Conservation (phyloP, 2,113 vertebrate genomes). For the Cyanistes caeruleus region DNA sequence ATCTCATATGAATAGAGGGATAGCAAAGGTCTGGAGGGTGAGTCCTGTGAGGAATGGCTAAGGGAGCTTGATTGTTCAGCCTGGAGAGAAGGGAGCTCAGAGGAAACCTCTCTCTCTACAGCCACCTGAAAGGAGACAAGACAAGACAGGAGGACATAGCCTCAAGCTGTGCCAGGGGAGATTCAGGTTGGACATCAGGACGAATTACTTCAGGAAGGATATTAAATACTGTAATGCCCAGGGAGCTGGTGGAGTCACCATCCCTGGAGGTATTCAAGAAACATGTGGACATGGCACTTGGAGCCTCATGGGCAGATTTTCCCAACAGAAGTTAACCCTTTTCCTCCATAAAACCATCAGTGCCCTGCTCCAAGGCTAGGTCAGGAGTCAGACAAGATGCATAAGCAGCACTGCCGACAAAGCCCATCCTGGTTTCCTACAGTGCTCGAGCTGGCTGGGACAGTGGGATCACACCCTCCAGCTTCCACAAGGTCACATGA, state of each 20-base stretch:
- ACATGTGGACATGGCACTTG: background rate
- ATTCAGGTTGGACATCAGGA: background rate
- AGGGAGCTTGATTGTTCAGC: background rate
- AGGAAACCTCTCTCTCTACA: background rate
- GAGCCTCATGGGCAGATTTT: background rate
- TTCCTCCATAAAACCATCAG: background rate
- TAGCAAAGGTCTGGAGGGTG: background rate
- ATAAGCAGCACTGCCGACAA: fast-evolving
- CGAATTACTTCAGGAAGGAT: background rate
- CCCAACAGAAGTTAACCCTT: background rate
- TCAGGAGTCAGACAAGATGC: background rate
- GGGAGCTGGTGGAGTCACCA: background rate
- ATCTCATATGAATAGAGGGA: background rate
- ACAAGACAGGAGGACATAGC: background rate
- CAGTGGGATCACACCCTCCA: background rate
- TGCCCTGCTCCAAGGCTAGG: background rate
- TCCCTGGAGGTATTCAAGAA: background rate
- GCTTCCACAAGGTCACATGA: background rate
- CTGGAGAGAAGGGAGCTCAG: background rate
- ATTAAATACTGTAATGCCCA: background rate
- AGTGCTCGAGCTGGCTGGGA: background rate
- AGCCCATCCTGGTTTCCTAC: background rate
- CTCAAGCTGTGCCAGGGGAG: background rate
- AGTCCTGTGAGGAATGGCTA: background rate
- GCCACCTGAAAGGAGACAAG: background rate